Percentiles rank a stretch among this genome's conserved stretches.
These are phyloP conservation scores for Tetheella fluctuosa DNA, from an alignment of 2,888 invertebrate species.

Conservation along the genomic window DNA sequence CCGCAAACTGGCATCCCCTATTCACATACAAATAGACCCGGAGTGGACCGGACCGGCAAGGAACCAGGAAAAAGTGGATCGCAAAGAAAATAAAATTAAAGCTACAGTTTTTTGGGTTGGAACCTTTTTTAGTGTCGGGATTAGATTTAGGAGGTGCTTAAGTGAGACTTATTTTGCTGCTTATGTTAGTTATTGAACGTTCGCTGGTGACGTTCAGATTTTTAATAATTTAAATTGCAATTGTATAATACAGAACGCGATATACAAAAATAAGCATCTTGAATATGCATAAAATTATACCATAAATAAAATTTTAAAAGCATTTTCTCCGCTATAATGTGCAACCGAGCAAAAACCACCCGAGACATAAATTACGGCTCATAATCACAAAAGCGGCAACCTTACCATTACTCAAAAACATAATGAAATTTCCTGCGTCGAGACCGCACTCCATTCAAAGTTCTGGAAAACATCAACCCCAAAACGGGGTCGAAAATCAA, in stretches of 20 bases:
- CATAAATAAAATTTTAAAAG: too few relatives aligned
- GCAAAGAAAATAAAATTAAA: conserved; percentile 36
- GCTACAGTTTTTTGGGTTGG: conserved; percentile 25
- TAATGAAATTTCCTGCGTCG: conserved; percentile 4
- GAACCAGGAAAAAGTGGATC: conserved; percentile 29
- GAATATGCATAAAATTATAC: too few relatives aligned
- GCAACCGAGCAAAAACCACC: conserved; percentile 1
- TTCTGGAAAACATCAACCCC: neutral
- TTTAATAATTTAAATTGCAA: too few relatives aligned
- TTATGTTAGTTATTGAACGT: neutral
- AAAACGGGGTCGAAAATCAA: conserved; percentile 7
- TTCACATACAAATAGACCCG: conserved; percentile 39
- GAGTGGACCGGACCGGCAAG: conserved; percentile 29
- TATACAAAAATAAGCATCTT: too few relatives aligned
- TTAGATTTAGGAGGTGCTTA: conserved; percentile 27
- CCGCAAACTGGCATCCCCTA: conserved; percentile 29
- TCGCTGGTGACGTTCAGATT: neutral
- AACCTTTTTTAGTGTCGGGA: conserved; percentile 27
- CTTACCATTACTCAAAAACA: conserved; percentile 8
- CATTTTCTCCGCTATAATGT: neutral
- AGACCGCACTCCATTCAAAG: conserved; percentile 8
- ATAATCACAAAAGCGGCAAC: conserved; percentile 6
- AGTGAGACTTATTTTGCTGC: conserved; percentile 16
- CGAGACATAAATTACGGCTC: neutral
- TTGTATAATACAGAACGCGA: too few relatives aligned